phyloP scores from a whole-genome alignment of 2,888 invertebrate species.

The Anaspis maculata region DNA sequence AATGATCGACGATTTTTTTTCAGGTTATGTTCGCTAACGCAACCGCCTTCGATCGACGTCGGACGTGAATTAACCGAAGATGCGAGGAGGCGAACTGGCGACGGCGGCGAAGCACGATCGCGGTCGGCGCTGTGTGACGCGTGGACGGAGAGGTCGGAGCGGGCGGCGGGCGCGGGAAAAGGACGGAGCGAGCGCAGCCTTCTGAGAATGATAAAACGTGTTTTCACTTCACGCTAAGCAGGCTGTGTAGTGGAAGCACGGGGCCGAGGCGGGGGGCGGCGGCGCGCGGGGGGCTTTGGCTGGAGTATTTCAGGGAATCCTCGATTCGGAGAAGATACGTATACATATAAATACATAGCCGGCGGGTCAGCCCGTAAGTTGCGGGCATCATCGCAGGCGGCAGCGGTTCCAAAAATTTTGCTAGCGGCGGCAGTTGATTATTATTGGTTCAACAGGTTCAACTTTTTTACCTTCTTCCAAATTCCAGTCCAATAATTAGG shows the following conservation, averaged over 20 bases:
- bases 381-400: no score
- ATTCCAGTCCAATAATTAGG: no score
- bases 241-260: constrained; percentile 11
- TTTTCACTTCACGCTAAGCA: constrained; percentile 38
- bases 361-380: constrained; percentile 10
- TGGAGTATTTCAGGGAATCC: constrained; percentile 38
- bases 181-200: constrained; percentile 13
- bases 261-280: constrained; percentile 22
- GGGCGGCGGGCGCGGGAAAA: constrained; percentile 1
- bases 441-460: no score
- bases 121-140: no score
- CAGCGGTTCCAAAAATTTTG: no score
- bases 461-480: no score
- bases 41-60: neutral
- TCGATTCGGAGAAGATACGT: constrained; percentile 35
- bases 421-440: no score
- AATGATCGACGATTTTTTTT: no score
- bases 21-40: neutral
- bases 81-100: neutral
- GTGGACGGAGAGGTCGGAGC: constrained; percentile 11
- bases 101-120: neutral
- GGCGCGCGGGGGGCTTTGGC: constrained; percentile 14
- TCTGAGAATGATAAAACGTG: constrained; percentile 39
- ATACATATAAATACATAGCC: constrained; percentile 17
- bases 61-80: neutral